Evolutionary conservation across 2,888 invertebrate species (phyloP).

Genomic region (Ichneumon xanthorius): DNA sequence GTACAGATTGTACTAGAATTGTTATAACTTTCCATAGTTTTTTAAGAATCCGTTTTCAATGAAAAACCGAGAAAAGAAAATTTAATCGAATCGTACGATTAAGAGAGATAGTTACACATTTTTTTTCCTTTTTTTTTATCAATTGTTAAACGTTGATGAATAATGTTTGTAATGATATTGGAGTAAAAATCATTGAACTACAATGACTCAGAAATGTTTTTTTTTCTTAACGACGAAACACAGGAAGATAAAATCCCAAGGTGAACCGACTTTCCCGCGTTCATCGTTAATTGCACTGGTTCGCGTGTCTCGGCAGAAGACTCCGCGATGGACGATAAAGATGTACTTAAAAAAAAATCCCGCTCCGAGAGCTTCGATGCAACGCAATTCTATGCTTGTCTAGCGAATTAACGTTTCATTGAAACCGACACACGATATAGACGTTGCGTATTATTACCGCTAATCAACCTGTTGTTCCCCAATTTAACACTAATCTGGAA

Average conservation of each 20-base stretch:
- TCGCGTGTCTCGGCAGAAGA: constrained; percentile 1
- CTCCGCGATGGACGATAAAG: neutral
- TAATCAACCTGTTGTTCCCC: constrained; percentile 68
- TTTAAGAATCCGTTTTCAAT: constrained; percentile 48
- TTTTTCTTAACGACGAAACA: constrained; percentile 10
- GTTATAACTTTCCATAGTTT: constrained; percentile 44
- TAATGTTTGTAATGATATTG: constrained; percentile 52
- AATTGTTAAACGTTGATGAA: constrained; percentile 27
- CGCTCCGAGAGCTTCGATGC: neutral
- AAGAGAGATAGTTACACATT: constrained; percentile 44
- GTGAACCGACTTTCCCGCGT: constrained; percentile 33
- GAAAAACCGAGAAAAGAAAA: constrained; percentile 43
- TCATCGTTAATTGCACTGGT: neutral
- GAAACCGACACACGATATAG: constrained; percentile 62
- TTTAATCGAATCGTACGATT: constrained; percentile 23
- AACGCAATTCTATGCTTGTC: constrained; percentile 40
- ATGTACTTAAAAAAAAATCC: neutral
- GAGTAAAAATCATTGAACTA: constrained; percentile 52
- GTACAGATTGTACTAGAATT: constrained; percentile 27
- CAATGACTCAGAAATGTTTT: constrained; percentile 9
- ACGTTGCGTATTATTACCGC: constrained; percentile 56
- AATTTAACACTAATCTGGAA: constrained; percentile 64
- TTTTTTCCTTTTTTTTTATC: neutral
- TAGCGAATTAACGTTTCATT: constrained; percentile 58
- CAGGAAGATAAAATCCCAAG: constrained; percentile 40